Conservation (phyloP, 2,113 vertebrate genomes). For the Promerops cafer region DNA sequence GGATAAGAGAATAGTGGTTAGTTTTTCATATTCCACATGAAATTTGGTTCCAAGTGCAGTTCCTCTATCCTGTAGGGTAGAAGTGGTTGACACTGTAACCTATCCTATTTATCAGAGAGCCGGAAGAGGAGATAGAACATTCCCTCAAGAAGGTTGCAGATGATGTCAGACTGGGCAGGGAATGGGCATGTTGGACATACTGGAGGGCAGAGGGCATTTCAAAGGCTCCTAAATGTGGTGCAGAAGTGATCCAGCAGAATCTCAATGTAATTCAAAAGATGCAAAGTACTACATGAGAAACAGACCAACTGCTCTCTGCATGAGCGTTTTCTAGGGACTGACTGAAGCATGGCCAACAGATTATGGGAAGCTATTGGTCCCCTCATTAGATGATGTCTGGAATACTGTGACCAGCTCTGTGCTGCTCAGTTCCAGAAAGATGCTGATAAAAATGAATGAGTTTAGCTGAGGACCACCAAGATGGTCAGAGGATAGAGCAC, state of each 20-base stretch:
- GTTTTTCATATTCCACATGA: background rate
- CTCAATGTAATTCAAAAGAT: background rate
- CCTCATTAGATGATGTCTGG: background rate
- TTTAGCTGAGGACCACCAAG: background rate
- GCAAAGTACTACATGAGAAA: background rate
- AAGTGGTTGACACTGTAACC: background rate
- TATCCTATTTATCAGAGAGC: background rate
- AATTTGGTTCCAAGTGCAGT: background rate
- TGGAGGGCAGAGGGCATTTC: background rate
- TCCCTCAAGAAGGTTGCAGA: background rate
- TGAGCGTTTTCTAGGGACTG: background rate
- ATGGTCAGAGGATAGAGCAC: background rate
- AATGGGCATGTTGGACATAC: background rate
- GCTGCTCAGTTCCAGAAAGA: background rate
- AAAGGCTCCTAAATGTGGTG: background rate
- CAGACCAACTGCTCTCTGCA: background rate
- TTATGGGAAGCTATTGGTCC: background rate
- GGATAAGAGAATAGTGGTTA: background rate
- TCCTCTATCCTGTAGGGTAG: background rate
- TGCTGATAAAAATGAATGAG: background rate
- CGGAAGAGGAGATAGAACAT: background rate
- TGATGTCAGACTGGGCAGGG: background rate
- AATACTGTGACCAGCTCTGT: background rate
- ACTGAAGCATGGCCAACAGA: background rate
- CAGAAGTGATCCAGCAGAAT: background rate